Base-by-base conservation (phyloP, 2,888 invertebrate genomes). In the Cheilosia vulpina region DNA sequence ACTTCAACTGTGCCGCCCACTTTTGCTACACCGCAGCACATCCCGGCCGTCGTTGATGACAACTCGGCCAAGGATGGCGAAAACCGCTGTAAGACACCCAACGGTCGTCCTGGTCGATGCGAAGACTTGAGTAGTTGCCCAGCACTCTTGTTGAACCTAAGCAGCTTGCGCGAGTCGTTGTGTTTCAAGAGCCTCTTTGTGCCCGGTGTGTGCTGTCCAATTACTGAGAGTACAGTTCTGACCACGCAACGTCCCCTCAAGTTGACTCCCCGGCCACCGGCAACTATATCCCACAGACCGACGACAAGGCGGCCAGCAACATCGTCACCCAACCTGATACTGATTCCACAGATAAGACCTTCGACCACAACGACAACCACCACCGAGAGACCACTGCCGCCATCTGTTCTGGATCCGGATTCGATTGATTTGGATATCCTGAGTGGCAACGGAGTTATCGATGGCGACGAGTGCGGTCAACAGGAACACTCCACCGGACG, bases 141-240 rank as follows among this genome's bases (percentile, higher is more conserved):
- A 0, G 96, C 97, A 88, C 92, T 98, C 31, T 93, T 97, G 1
- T 92, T 98, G 24, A 96, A 98, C 91, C 93, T 98, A 65, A 95
- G 96, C 15, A 96, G 95, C 90, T 93, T 98, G 19, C 93, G 98
- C 38, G 97, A 97, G 89, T 97, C 97, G 0, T 93, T 98, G 11
- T 98, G 98, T 90, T 98, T 98, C 90, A 97, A 98, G 92, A 97
- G 96, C 87, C 93, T 98, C 1, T 97, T 98, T 89, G 96, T 97
- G 2, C 98, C 98, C 1, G 98, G 98, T 1, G 98, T 98, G 2
- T 98, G 98, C 90, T 98, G 98, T 91, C 98, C 98, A 0, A 88
- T 92, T 9, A 92, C 93, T 88, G 91, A 91, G 55, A 88, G 90
- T n/a, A 90, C 92, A 0, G 88, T 90, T 24, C 84, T 90, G 38